Evolutionary conservation across 2,888 invertebrate genomes (phyloP), one percentile per base, ranked within the genome.

Genomic region (Pseudococcus jackbeardsleyi): DNA sequence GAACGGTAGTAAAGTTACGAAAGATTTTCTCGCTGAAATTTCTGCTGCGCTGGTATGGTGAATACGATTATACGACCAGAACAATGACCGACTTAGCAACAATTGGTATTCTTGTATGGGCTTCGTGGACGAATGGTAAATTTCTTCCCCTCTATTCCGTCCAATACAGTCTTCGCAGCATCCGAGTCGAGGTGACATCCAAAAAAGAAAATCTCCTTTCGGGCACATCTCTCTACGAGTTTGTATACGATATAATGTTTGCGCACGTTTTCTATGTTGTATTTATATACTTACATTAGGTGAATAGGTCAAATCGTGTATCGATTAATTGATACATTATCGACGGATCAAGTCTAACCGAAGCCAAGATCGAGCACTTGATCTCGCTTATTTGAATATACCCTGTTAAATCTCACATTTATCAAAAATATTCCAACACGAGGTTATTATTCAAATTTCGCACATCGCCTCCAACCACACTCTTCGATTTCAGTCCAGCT

Each of bases 221-320:
- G 46, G 79, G 39, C 64, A 64, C 39, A 85, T 39, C 64, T 59
- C 15, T 22, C 54, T 42, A 42, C 42, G 42, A 42, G n/a, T 54
- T 54, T 64, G 22, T 64, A 64, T 64, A 64, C 64, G 64, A 22
- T 64, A 64, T 64, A 64, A 64, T 64, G 19, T 59, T 50, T 17
- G 39, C 46, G 84, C 84, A 84, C 54, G 54, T 59, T 59, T 54
- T 84, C 84, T 48, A 48, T 84, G 54, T 50, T 84, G 54, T 50
- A 84, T 19, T 8, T 39, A 22, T 39, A 19, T 39, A 79, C 39
- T 46, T 48, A 19, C 59, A 22, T 85, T 19, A 54, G 85, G 85
- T 85, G 85, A 85, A 85, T 85, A 85, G 85, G 85, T 85, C 64
- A 64, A 85, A 85, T 85, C 85, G 85, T 85, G 85, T 59, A 85